Conservation (phyloP, 2,113 vertebrate genomes). For the Morphnarchus princeps region DNA sequence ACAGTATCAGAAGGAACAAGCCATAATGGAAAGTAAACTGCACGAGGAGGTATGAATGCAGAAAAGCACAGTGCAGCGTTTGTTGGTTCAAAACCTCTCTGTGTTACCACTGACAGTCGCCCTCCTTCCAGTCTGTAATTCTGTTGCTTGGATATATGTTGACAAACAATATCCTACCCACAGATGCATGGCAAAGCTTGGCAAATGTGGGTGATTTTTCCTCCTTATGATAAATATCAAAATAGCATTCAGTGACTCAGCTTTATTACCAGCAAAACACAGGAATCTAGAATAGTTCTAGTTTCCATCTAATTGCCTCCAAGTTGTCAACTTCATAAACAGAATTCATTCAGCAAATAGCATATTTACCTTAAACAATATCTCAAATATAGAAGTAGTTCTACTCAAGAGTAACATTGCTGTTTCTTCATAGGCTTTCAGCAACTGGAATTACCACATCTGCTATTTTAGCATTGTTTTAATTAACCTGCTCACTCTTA, state of each 20-base stretch:
- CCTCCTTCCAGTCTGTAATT: not conserved
- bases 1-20: not conserved
- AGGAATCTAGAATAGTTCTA: not conserved
- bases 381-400: not conserved
- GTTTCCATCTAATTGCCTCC: not conserved
- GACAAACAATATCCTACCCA: slow-evolving; percentile 5
- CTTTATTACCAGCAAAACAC: not conserved
- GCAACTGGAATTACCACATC: not conserved
- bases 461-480: not conserved
- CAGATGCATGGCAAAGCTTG: not conserved
- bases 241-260: not conserved
- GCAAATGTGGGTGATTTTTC: not conserved
- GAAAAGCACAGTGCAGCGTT: not conserved
- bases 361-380: not conserved
- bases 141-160: not conserved
- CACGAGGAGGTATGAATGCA: not conserved
- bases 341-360: not conserved
- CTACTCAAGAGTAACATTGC: not conserved
- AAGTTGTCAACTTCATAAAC: not conserved
- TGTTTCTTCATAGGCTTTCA: not conserved
- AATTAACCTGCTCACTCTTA: not conserved
- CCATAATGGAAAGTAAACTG: not conserved
- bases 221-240: not conserved
- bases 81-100: not conserved
- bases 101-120: not conserved